phyloP scores from a whole-genome alignment of 2,113 vertebrate genomes.

The Vanacampus margaritifer region DNA sequence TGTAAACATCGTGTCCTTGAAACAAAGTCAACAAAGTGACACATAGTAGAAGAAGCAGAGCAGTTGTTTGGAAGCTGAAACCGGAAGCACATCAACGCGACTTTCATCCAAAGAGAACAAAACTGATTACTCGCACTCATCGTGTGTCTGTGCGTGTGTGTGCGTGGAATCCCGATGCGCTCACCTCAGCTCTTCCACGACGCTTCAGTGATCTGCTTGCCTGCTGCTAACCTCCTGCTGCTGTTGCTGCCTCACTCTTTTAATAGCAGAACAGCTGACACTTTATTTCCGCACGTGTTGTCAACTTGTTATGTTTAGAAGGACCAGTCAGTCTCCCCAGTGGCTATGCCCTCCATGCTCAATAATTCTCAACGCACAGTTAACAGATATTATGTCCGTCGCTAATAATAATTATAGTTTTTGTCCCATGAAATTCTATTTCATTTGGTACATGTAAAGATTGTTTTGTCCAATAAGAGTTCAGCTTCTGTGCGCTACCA shows the following conservation, averaged over 20 bases:
- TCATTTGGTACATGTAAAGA: too few species aligned
- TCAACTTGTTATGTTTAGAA: constrained; percentile 48
- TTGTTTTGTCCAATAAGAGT: too few species aligned
- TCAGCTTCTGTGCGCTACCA: too few species aligned
- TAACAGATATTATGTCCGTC: too few species aligned
- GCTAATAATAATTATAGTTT: too few species aligned
- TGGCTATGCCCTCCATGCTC: not conserved
- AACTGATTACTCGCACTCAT: constrained; percentile 22
- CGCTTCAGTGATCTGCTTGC: constrained; percentile 23
- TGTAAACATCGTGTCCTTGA: not conserved
- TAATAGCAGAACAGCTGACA: constrained; percentile 75
- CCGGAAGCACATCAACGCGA: not conserved
- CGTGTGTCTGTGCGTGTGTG: not conserved
- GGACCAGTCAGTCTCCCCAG: constrained; percentile 13
- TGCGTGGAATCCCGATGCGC: not conserved
- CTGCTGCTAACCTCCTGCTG: constrained; percentile 3
- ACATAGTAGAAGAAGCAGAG: not conserved
- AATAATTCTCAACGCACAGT: too few species aligned
- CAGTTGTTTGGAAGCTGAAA: not conserved
- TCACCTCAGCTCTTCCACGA: constrained; percentile 26
- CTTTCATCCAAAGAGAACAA: not conserved
- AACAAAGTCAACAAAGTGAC: not conserved
- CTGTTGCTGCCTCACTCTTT: constrained; percentile 56
- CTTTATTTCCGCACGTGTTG: constrained; percentile 54
- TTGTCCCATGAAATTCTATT: too few species aligned